A percentile compares a stretch with the other conserved stretches of the same genome.
These are phyloP conservation scores for Agrotis puta DNA, from an alignment of 2,888 invertebrate species.

Conservation along the genomic window DNA sequence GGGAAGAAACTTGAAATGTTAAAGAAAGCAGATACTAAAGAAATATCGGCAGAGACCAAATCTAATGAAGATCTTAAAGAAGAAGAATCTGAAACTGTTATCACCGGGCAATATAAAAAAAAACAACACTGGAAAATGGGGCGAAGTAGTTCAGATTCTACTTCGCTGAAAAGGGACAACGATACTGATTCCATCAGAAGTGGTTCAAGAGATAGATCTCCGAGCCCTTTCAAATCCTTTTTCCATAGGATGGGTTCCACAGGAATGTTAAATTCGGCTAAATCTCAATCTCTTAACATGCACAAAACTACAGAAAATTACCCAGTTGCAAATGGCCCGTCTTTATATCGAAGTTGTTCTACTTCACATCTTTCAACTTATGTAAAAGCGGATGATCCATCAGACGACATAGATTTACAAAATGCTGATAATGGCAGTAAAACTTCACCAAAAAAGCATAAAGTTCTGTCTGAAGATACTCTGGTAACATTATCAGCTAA, in stretches of 20 bases:
- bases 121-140: conserved; percentile 92
- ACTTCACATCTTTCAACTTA: conserved; percentile 95
- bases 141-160: conserved; percentile 88
- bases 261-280: conserved; percentile 93
- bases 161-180: conserved; percentile 85
- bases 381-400: conserved; percentile 95
- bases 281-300: conserved; percentile 85
- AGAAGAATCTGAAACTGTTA: conserved; percentile 78
- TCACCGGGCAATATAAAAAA: conserved; percentile 89
- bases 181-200: conserved; percentile 88
- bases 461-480: conserved; percentile 79
- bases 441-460: conserved; percentile 81
- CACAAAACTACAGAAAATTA: conserved; percentile 82
- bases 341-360: conserved; percentile 94
- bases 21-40: conserved; percentile 92
- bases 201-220: conserved; percentile 90
- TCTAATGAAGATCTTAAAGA: conserved; percentile 76
- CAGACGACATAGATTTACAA: conserved; percentile 94
- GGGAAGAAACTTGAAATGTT: conserved; percentile 94
- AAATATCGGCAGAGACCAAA: conserved; percentile 84
- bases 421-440: conserved; percentile 84
- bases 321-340: conserved; percentile 85
- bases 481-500: conserved; percentile 90
- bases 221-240: conserved; percentile 93
- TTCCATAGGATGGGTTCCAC: conserved; percentile 95